Conservation (phyloP, 1,140 invertebrate species). For the Mamestra configurata region DNA sequence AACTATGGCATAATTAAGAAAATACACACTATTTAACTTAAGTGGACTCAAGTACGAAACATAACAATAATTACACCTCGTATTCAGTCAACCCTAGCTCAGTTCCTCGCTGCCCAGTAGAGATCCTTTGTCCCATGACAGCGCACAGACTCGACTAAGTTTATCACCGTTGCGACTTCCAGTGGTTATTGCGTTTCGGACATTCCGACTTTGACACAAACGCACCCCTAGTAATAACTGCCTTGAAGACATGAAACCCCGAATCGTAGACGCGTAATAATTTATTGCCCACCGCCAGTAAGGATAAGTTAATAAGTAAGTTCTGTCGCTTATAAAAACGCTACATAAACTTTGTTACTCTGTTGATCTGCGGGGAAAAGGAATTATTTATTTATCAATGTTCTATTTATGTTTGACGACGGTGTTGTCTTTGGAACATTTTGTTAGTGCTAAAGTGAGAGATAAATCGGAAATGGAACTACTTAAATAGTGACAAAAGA, state of each 20-base stretch:
- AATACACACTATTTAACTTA: no score
- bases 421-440: conserved; percentile 15
- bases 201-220: conserved; percentile 72
- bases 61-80: background rate
- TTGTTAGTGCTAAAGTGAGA: background rate
- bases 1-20: no score
- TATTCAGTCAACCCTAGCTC: conserved; percentile 68
- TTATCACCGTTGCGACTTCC: conserved; percentile 78
- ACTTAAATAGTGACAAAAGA: background rate
- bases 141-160: conserved; percentile 64
- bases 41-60: background rate
- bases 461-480: background rate
- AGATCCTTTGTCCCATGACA: conserved; percentile 79
- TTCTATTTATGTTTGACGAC: conserved; percentile 34
- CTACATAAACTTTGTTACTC: conserved; percentile 55
- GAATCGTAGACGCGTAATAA: conserved; percentile 63
- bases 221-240: conserved; percentile 77
- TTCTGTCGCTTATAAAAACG: conserved; percentile 56
- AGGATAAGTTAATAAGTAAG: conserved; percentile 55
- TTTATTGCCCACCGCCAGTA: conserved; percentile 50
- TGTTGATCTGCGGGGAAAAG: conserved; percentile 46
- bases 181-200: conserved; percentile 78
- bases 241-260: conserved; percentile 73
- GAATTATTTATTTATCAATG: conserved; percentile 52
- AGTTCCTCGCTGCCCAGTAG: conserved; percentile 65